These are phyloP conservation scores for Corydoras maculifer DNA, from an alignment of 2,113 vertebrate species.

Conservation along the genomic window DNA sequence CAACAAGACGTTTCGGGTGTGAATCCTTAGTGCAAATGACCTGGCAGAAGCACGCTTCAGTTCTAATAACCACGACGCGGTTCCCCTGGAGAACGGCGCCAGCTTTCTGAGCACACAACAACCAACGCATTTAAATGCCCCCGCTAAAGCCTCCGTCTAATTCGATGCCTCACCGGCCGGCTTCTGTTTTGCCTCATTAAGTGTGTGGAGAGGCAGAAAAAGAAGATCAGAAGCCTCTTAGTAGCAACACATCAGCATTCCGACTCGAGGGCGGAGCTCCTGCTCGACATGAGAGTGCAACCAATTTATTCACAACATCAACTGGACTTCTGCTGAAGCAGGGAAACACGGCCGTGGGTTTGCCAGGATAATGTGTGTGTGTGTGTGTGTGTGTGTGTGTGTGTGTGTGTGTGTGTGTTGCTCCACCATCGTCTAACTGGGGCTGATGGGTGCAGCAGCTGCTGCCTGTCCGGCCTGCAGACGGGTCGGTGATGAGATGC, in stretches of 20 bases:
- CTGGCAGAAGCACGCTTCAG: too few species aligned
- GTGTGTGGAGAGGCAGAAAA: slow-evolving; percentile 33
- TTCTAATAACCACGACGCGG: too few species aligned
- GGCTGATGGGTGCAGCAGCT: slow-evolving; percentile 27
- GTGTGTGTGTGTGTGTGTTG: not conserved
- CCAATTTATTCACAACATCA: slow-evolving; percentile 18
- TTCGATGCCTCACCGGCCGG: slow-evolving; percentile 32
- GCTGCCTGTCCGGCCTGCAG: slow-evolving; percentile 14
- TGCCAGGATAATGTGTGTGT: slow-evolving; percentile 13
- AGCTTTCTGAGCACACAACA: too few species aligned
- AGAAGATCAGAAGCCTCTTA: slow-evolving; percentile 34
- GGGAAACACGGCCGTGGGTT: too few species aligned
- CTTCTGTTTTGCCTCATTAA: slow-evolving; percentile 38
- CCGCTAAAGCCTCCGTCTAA: slow-evolving; percentile 31
- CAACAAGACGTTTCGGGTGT: too few species aligned
- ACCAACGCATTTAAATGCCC: not conserved
- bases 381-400: not conserved
- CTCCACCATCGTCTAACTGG: slow-evolving; percentile 5
- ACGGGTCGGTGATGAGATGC: slow-evolving; percentile 22
- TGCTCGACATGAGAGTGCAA: slow-evolving; percentile 31
- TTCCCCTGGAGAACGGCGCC: too few species aligned
- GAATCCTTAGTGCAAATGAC: too few species aligned
- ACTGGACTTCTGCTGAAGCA: not conserved
- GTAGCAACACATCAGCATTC: slow-evolving; percentile 36
- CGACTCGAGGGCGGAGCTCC: slow-evolving; percentile 22